Base-by-base conservation (phyloP, 2,797 vertebrate genomes). In the Trachops cirrhosus region DNA sequence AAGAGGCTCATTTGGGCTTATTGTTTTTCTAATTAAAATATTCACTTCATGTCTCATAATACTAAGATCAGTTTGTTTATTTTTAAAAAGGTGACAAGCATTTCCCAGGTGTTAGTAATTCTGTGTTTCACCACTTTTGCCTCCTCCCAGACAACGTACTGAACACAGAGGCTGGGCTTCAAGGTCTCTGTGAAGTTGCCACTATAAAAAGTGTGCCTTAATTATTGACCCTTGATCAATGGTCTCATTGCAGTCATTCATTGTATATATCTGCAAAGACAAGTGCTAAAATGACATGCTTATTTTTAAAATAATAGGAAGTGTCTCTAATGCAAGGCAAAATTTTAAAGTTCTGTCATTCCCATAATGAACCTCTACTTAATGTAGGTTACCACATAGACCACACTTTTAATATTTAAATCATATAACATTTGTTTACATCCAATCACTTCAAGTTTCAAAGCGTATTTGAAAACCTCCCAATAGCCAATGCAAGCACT, bases 81-180 rank as follows among this genome's bases (percentile, higher is more conserved):
- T 26, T 88, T 77, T 86, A 68, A 37, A 57, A 95, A 94, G 46
- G 86, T 74, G 9, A 34, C 37, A 78, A 71, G 10, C 54, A 32
- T 9, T 91, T 68, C 70, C 32, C 1, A 57, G 41, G 16, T 37
- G 83, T 84, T 74, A 96, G 62, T 82, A 73, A 86, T 50, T 64
- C 78, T 34, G 15, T 90, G 64, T 84, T 52, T 95, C n/a, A 90
- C 71, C 77, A 15, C 54, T 64, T 73, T 96, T 86, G 77, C 59
- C 86, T 85, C 80, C 8, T 62, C 9, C 86, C 82, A 96, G 70
- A 84, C 91, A 97, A 97, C 86, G 97, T 96, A 67, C 98, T 93
- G 83, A 97, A 83, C 75, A 57, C 96, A 92, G 98, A 93, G 97
- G 96, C 91, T 98, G 96, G 68, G 93, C 97, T 95, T 57, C 37